These are phyloP conservation scores for Acholoe squamosa DNA, from an alignment of 2,888 invertebrate species.

Conservation along the genomic window DNA sequence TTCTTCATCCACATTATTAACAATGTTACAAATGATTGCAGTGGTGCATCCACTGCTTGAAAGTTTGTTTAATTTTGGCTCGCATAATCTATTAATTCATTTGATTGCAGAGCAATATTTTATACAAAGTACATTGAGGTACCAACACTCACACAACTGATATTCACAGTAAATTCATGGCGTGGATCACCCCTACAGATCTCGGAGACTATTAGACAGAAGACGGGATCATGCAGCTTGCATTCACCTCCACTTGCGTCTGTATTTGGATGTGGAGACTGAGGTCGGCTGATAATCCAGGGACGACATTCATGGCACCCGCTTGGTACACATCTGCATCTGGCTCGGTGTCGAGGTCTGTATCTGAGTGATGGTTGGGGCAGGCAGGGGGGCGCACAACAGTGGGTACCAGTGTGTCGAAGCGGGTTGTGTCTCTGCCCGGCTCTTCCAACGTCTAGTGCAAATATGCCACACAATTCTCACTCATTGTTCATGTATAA, in stretches of 20 bases:
- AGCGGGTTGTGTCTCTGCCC: constrained; percentile 79
- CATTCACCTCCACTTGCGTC: constrained; percentile 2
- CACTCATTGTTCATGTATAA: too few species aligned
- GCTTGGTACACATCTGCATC: neutral
- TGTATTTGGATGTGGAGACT: constrained; percentile 41
- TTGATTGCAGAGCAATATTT: too few species aligned
- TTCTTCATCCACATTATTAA: too few species aligned
- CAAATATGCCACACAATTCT: neutral
- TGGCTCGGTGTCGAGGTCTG: neutral
- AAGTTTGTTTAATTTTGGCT: too few species aligned
- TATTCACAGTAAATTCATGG: too few species aligned
- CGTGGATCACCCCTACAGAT: too few species aligned
- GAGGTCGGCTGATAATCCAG: neutral
- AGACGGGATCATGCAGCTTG: neutral
- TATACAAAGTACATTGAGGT: too few species aligned
- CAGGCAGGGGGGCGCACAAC: constrained; percentile 76
- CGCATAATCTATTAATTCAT: too few species aligned
- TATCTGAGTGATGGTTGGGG: neutral
- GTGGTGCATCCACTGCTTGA: too few species aligned
- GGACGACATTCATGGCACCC: neutral
- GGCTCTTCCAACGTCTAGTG: constrained; percentile 80
- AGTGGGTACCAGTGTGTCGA: constrained; percentile 82
- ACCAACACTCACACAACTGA: too few species aligned
- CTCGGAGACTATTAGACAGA: too few species aligned
- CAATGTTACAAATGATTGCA: too few species aligned